Evolutionary conservation across 1,140 invertebrate genomes (phyloP).

Genomic region (Drosophila obscura): DNA sequence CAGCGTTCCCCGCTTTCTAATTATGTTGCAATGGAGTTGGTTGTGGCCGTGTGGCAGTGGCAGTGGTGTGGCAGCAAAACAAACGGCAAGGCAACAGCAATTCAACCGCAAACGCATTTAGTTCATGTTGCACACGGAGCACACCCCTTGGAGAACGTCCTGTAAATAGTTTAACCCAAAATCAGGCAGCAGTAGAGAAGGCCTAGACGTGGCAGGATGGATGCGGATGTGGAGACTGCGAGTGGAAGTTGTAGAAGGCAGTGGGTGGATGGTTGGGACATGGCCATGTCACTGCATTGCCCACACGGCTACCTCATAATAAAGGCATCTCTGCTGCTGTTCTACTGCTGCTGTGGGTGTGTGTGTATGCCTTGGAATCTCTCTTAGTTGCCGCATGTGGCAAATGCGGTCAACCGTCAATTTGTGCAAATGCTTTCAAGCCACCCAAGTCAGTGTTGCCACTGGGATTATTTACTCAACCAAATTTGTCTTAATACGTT

Average conservation of each 20-base stretch:
- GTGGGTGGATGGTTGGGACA: slow-evolving; percentile 7
- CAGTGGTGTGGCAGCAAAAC: slow-evolving; percentile 32
- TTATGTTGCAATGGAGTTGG: slow-evolving; percentile 64
- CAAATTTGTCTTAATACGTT: slow-evolving; percentile 68
- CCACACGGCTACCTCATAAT: slow-evolving; percentile 59
- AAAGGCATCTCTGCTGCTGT: slow-evolving; percentile 42
- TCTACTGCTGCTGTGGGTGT: slow-evolving; percentile 5
- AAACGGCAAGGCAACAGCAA: slow-evolving; percentile 66
- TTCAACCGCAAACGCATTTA: slow-evolving; percentile 75
- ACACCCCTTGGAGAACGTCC: slow-evolving; percentile 31
- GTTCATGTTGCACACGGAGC: slow-evolving; percentile 43
- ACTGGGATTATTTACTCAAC: slow-evolving; percentile 56
- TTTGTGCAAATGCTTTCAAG: slow-evolving; percentile 73
- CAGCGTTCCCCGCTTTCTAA: slow-evolving; percentile 63
- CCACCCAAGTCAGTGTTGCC: slow-evolving; percentile 25
- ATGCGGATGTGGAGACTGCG: not conserved
- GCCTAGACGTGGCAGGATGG: slow-evolving; percentile 11
- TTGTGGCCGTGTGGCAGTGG: slow-evolving; percentile 7
- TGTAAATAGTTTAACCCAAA: slow-evolving; percentile 71
- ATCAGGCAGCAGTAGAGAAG: slow-evolving; percentile 21
- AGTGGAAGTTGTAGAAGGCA: not conserved
- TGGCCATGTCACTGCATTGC: slow-evolving; percentile 45
- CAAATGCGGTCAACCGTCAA: slow-evolving; percentile 74
- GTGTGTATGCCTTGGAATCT: slow-evolving; percentile 35
- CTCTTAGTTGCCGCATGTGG: slow-evolving; percentile 72